Percentiles rank a stretch among this genome's conserved stretches.
Conservation (phyloP, 2,113 vertebrate genomes). For the Sitta europaea region DNA sequence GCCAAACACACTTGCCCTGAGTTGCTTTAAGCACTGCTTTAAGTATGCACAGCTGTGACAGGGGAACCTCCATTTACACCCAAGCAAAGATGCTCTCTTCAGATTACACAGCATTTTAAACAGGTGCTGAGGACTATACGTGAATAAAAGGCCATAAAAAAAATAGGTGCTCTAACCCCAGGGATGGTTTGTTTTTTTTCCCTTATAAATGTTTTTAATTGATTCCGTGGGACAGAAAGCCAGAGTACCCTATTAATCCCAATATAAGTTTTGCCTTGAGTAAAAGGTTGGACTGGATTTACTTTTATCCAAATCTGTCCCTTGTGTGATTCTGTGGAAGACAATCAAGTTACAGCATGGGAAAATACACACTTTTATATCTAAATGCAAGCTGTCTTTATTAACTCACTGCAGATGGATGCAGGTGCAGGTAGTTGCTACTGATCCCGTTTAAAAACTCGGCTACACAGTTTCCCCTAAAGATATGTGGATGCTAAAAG, state of each 20-base stretch:
- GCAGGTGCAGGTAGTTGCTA: constrained; percentile 32
- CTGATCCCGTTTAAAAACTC: neutral
- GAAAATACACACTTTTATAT: neutral
- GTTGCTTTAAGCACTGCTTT: neutral
- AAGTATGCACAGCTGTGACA: neutral
- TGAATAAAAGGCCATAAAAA: neutral
- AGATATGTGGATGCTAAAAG: neutral
- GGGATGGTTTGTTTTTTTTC: neutral
- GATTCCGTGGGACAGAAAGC: neutral
- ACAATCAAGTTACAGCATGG: constrained; percentile 18
- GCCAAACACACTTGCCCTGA: rapidly evolving
- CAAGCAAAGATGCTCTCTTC: neutral
- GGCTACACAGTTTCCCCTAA: neutral
- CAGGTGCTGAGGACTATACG: neutral
- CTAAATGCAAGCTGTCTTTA: neutral
- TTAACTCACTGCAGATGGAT: constrained; percentile 31
- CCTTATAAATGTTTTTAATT: neutral
- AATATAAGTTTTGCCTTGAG: neutral
- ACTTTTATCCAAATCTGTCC: neutral
- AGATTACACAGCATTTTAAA: neutral
- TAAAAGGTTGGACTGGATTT: constrained; percentile 19
- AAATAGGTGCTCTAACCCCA: neutral
- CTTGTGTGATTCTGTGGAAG: constrained; percentile 9
- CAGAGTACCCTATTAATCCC: neutral
- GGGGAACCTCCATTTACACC: neutral